Percentiles rank a stretch among this genome's conserved stretches.
Evolutionary conservation across 2,113 vertebrate species (phyloP).

Genomic region (Cyrtonyx montezumae): DNA sequence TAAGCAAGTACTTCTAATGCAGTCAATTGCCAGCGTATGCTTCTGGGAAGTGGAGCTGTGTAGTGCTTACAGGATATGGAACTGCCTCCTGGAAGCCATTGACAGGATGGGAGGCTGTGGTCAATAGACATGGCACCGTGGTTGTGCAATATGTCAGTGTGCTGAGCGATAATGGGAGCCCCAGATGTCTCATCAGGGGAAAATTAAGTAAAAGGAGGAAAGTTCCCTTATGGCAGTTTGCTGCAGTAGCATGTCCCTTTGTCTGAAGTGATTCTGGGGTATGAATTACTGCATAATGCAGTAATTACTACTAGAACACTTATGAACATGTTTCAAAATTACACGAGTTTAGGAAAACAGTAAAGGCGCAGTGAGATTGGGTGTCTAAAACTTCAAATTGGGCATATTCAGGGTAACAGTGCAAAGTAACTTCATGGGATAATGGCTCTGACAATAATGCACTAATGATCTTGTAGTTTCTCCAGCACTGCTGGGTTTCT

Average conservation of each 20-base stretch:
- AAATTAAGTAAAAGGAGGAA: neutral
- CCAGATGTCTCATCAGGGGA: neutral
- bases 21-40: neutral
- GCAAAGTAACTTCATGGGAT: neutral
- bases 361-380: neutral
- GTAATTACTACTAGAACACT: neutral
- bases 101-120: neutral
- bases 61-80: neutral
- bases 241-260: neutral
- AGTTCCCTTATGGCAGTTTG: neutral
- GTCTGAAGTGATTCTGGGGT: neutral
- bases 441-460: neutral
- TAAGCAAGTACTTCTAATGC: neutral
- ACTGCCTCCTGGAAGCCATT: constrained; percentile 29
- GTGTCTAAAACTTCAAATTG: neutral
- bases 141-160: neutral
- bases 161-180: neutral
- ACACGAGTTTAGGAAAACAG: neutral
- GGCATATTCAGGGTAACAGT: neutral
- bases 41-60: neutral
- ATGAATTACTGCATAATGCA: neutral
- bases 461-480: neutral
- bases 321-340: neutral
- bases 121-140: neutral
- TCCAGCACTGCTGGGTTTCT: neutral